These are phyloP conservation scores for Iphiclides podalirius DNA, from an alignment of 2,888 invertebrate species.

Conservation along the genomic window DNA sequence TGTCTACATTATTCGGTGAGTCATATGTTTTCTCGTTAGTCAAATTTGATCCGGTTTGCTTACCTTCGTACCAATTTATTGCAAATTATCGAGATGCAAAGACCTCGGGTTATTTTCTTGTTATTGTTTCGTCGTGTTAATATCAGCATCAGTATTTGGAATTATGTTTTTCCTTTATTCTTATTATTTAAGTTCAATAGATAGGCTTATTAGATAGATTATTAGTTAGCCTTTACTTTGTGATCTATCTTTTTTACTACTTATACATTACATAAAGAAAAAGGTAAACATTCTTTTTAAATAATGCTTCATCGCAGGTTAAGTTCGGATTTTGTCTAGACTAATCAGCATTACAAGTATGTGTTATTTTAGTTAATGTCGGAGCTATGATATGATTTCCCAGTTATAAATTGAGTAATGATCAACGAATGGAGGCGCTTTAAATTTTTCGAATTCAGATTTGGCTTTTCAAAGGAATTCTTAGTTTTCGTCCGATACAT, in stretches of 20 bases:
- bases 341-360: too few relatives aligned
- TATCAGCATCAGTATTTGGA: neutral
- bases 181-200: too few relatives aligned
- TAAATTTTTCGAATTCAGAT: neutral
- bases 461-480: neutral
- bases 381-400: too few relatives aligned
- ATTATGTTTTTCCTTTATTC: too few relatives aligned
- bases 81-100: neutral
- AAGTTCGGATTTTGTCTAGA: too few relatives aligned
- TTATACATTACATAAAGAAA: too few relatives aligned
- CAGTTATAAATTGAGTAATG: neutral
- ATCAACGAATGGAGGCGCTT: neutral
- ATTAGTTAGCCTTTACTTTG: too few relatives aligned
- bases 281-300: too few relatives aligned
- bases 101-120: neutral
- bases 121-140: conserved; percentile 1
- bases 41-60: conserved; percentile 9
- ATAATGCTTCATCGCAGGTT: too few relatives aligned
- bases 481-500: neutral
- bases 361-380: too few relatives aligned
- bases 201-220: too few relatives aligned
- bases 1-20: conserved; percentile 39
- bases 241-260: too few relatives aligned
- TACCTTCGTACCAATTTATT: conserved; percentile 6
- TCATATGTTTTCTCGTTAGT: conserved; percentile 35